phyloP scores from a whole-genome alignment of 1,140 invertebrate species.

The Arctopsyche grandis region DNA sequence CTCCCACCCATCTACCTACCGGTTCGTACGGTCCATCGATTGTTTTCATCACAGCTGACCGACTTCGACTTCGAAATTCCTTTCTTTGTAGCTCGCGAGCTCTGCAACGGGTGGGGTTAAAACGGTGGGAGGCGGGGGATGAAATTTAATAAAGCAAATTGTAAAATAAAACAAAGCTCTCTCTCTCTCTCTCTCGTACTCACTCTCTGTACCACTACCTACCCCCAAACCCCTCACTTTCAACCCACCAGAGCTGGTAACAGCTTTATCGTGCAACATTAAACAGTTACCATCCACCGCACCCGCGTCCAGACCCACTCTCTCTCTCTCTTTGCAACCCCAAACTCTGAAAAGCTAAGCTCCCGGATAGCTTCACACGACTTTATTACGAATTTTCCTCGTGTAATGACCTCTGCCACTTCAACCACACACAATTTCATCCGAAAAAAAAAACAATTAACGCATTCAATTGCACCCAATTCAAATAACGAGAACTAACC shows the following conservation, averaged over 20 bases:
- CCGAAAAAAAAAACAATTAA: too few relatives aligned
- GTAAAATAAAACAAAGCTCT: constrained; percentile 38
- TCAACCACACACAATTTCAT: neutral
- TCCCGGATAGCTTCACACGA: neutral
- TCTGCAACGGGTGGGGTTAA: neutral
- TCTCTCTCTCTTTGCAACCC: neutral
- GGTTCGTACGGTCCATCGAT: constrained; percentile 19
- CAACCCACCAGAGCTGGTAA: constrained; percentile 4
- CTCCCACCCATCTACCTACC: neutral
- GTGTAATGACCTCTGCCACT: constrained; percentile 13
- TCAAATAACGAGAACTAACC: too few relatives aligned
- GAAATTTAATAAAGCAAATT: constrained; percentile 42
- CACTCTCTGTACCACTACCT: neutral
- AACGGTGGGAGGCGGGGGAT: neutral
- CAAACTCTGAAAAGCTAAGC: neutral
- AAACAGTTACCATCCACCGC: constrained; percentile 39
- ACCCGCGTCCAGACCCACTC: neutral
- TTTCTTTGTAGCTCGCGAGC: constrained; percentile 29
- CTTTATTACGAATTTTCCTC: constrained; percentile 20
- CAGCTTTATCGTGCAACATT: constrained; percentile 42
- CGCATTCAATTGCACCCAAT: too few relatives aligned
- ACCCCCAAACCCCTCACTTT: neutral
- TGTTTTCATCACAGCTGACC: constrained; percentile 30
- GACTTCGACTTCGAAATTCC: constrained; percentile 31
- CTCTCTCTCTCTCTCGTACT: neutral